These are phyloP conservation scores for Hemibagrus guttatus DNA, from an alignment of 2,797 vertebrate species.

Conservation along the genomic window DNA sequence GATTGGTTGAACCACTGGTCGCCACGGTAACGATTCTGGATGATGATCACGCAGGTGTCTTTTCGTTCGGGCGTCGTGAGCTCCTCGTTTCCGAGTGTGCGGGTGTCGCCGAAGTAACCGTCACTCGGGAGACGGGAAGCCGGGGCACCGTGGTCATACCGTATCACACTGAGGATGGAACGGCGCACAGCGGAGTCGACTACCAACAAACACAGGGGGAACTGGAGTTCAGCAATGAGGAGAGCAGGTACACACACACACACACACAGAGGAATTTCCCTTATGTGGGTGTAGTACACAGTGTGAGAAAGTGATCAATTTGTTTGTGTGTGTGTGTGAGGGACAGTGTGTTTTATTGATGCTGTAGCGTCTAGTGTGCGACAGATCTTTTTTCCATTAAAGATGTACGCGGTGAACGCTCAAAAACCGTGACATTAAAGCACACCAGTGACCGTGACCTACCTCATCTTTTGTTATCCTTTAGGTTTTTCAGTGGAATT, in stretches of 20 bases:
- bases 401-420: constrained; percentile 63
- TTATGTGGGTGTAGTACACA: background rate
- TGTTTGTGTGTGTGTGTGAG: constrained; percentile 1
- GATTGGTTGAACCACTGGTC: constrained; percentile 83
- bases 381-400: constrained; percentile 70
- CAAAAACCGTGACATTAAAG: constrained; percentile 15
- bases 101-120: constrained; percentile 82
- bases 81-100: constrained; percentile 89
- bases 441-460: constrained; percentile 8
- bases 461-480: background rate
- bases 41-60: constrained; percentile 95
- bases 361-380: constrained; percentile 27
- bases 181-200: constrained; percentile 83
- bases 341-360: constrained; percentile 43
- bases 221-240: constrained; percentile 88
- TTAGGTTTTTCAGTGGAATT: background rate
- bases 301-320: constrained; percentile 18
- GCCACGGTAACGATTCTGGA: constrained; percentile 93
- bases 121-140: constrained; percentile 86
- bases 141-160: constrained; percentile 88
- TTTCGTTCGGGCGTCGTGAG: constrained; percentile 84
- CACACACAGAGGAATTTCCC: background rate
- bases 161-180: constrained; percentile 87
- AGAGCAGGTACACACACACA: constrained; percentile 82
- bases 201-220: constrained; percentile 86